A percentile compares a stretch with the other conserved stretches of the same genome.
Evolutionary conservation across 1,140 invertebrate species (phyloP).

Genomic region (Saxidomus purpurata): DNA sequence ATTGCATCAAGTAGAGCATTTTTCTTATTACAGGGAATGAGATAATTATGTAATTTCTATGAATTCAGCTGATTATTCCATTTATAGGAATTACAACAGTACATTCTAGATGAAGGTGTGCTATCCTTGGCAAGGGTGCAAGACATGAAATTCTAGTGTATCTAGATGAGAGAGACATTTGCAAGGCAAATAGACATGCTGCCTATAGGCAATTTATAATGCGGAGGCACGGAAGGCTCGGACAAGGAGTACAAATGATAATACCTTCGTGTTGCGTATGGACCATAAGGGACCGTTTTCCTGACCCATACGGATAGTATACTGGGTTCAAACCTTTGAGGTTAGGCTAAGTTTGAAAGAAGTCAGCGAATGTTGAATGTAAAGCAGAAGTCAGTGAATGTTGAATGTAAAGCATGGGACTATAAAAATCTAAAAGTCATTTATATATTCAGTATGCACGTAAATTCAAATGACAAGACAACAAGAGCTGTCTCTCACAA

Average conservation of each 20-base stretch:
- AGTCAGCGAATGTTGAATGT: too few species aligned
- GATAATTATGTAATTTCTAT: not conserved
- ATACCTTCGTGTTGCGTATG: slow-evolving; percentile 26
- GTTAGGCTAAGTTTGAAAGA: not conserved
- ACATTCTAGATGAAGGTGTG: not conserved
- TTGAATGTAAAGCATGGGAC: too few species aligned
- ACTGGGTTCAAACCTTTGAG: not conserved
- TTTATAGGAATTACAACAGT: not conserved
- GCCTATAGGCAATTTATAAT: slow-evolving; percentile 22
- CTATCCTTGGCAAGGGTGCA: not conserved
- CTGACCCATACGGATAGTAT: slow-evolving; percentile 37
- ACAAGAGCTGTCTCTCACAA: too few species aligned
- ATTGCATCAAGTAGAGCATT: not conserved
- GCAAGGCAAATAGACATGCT: not conserved
- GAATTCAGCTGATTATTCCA: too few species aligned
- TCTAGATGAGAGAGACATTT: not conserved
- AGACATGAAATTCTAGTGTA: not conserved
- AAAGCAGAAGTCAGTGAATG: too few species aligned
- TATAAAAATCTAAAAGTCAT: too few species aligned
- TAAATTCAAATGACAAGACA: too few species aligned
- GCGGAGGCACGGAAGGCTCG: not conserved
- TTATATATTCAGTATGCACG: too few species aligned
- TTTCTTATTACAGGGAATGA: not conserved
- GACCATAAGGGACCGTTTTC: slow-evolving; percentile 6
- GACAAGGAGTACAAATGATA: not conserved